Percentiles rank a stretch among this genome's conserved stretches.
Conservation (phyloP, 30 jellyfish, hydroid and myxozoan species). For the Hydractinia symbiolongicarpus region DNA sequence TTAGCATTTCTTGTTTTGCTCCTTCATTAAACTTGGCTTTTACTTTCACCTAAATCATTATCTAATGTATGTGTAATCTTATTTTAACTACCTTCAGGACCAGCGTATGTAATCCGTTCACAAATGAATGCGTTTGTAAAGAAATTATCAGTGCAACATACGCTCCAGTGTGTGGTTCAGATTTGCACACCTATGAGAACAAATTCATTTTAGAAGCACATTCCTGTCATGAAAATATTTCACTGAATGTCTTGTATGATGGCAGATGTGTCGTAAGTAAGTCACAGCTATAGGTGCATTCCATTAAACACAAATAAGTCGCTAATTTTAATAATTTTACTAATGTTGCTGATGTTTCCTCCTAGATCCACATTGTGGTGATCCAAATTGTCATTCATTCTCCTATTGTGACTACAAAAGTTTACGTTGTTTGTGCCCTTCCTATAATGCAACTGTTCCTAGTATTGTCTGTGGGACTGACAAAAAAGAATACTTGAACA, state of each 20-base stretch:
- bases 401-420: background rate
- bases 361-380: background rate
- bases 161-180: constrained; percentile 22
- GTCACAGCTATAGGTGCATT: background rate
- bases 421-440: background rate
- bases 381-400: background rate
- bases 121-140: constrained; percentile 11
- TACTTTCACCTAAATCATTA: no score
- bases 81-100: background rate
- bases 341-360: background rate
- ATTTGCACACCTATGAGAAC: background rate
- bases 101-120: constrained; percentile 14
- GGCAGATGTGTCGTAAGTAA: constrained; percentile 4
- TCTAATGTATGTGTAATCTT: background rate
- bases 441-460: background rate
- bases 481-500: no score
- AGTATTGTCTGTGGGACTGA: no score
- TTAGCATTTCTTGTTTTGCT: no score
- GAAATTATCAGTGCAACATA: background rate
- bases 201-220: background rate
- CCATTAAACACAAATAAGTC: background rate
- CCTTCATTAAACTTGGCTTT: no score
- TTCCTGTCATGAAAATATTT: background rate
- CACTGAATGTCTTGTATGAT: background rate
- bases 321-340: no score